Conservation (phyloP, 1,140 invertebrate genomes). For the Pteromalus puparum region DNA sequence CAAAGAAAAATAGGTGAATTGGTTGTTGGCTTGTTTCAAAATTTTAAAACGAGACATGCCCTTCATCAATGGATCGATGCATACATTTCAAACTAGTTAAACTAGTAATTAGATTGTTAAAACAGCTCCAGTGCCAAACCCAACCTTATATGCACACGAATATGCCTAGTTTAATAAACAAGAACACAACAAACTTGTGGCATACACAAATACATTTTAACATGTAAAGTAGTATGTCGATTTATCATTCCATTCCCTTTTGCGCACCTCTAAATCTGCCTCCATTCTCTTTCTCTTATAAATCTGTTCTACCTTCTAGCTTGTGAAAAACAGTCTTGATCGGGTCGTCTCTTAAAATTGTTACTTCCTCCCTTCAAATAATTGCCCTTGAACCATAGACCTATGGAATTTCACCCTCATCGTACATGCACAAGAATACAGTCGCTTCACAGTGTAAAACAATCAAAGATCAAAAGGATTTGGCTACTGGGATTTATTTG, state of each 20-base stretch:
- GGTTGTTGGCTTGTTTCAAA: constrained; percentile 44
- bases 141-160: constrained; percentile 61
- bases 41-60: constrained; percentile 33
- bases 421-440: background rate
- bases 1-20: constrained; percentile 37
- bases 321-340: constrained; percentile 44
- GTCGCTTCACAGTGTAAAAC: constrained; percentile 24
- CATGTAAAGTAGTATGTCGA: constrained; percentile 72
- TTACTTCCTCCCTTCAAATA: constrained; percentile 10
- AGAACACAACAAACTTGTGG: constrained; percentile 74
- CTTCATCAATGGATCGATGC: constrained; percentile 40
- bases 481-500: constrained; percentile 53
- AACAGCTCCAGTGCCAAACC: constrained; percentile 59
- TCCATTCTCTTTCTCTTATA: constrained; percentile 29
- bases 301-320: constrained; percentile 36
- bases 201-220: constrained; percentile 73
- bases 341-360: constrained; percentile 8
- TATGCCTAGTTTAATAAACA: constrained; percentile 74
- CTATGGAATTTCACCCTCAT: background rate
- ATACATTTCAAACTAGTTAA: constrained; percentile 47
- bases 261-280: constrained; percentile 55
- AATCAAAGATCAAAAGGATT: constrained; percentile 46
- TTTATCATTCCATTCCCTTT: constrained; percentile 60
- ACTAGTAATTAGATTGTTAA: constrained; percentile 49
- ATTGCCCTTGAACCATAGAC: constrained; percentile 30